Base-by-base conservation (phyloP, 2,797 vertebrate genomes). In the Myotis pilosus region DNA sequence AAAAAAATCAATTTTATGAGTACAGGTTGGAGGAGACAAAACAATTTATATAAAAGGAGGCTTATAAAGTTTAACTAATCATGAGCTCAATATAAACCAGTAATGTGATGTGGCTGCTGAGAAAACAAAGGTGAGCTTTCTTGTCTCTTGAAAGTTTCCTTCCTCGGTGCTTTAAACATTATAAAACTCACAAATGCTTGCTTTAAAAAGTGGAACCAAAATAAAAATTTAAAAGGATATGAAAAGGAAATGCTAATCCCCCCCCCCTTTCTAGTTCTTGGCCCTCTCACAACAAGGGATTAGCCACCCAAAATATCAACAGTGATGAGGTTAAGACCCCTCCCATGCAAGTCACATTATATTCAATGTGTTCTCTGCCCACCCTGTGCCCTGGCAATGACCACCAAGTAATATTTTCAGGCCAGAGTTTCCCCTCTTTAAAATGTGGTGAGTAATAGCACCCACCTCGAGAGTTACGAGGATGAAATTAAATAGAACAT, bases 21-120 rank as follows among this genome's bases (percentile, higher is more conserved):
- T 53, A 76, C 36, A 78, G 75, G 69, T 95, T 49, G 47, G 53
- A 87, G 76, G 84, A 96, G 76, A 95, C 80, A 76, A 78, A 94
- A 64, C 16, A 25, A 94, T 91, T 94, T 86, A 87, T 78, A 72
- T 94, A 78, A 94, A 95, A 94, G 87, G 69, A 90, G 55, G 13
- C 69, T 89, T 64, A 93, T 89, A 91, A 96, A 94, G 49, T 87
- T 96, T 96, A 97, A 94, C 95, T 95, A 94, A 95, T 96, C 76
- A 91, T 44, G 76, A 95, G 47, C 78, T 91, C 83, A 60, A 1
- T 74, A 81, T 66, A 72, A 89, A 94, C 75, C 36, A 38, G 38
- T 47, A 44, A 92, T 72, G 33, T 22, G 64, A 78, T 28, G 11
- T 47, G 53, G 94, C 83, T 94, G 79, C 78, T 66, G 74, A 81